phyloP scores from a whole-genome alignment of 1,140 invertebrate species.

The Papilio machaon region DNA sequence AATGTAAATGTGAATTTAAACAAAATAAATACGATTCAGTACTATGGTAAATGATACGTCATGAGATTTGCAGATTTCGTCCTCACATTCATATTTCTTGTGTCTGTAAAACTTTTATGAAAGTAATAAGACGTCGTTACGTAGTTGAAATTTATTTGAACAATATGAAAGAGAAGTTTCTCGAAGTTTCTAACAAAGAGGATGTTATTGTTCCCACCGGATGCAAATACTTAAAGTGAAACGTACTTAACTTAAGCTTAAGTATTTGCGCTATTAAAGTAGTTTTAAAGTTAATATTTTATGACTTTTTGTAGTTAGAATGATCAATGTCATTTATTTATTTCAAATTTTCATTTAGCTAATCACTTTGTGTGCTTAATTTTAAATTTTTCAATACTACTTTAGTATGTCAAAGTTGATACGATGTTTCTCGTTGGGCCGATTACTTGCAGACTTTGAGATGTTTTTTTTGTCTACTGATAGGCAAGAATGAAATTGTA shows the following conservation, averaged over 20 bases:
- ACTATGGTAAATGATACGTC: background rate
- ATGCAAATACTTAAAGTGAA: constrained; percentile 6
- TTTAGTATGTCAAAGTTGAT: no score
- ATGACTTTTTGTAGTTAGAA: background rate
- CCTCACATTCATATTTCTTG: background rate
- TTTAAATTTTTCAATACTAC: background rate
- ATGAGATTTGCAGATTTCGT: background rate
- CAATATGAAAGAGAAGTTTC: constrained; percentile 3
- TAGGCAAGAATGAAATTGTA: no score
- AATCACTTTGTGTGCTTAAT: background rate
- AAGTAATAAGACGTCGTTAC: constrained; percentile 8
- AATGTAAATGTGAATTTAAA: no score
- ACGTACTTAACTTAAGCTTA: background rate
- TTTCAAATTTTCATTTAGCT: background rate
- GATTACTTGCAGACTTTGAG: no score
- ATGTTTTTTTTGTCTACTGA: no score
- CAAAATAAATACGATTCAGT: no score
- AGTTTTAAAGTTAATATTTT: background rate
- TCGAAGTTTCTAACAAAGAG: background rate
- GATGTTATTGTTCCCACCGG: background rate
- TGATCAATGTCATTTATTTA: background rate
- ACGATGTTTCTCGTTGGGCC: no score
- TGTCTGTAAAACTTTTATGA: background rate
- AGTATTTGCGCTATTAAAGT: background rate
- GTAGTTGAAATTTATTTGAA: constrained; percentile 2